Evolutionary conservation across 1,140 invertebrate species (phyloP), one percentile per base, ranked within the genome.

Genomic region (Dryas iulia): DNA sequence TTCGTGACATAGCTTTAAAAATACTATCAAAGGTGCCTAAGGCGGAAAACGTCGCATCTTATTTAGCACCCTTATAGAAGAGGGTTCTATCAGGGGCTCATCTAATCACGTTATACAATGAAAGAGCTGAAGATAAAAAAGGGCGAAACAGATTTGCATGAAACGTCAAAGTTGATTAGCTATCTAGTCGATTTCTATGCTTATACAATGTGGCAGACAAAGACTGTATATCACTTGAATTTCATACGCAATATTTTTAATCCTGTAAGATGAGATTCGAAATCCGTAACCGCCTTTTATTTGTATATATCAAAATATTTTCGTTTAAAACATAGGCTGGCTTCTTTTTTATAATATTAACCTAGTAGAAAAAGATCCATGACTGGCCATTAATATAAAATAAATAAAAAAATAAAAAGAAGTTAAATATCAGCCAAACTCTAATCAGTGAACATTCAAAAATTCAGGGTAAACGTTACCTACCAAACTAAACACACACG

Each of bases 41-140:
- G 86, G 87, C 86, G 86, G 85, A 87, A 91, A 91, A 89, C 81
- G 87, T 86, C 85, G 83, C 71, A 85, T 87, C 87, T 91, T 91
- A 90, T 91, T 89, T 91, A 86, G 84, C 86, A 69, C 86, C 85
- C 87, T 79, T 63, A 60, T 61, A 53, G 74, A 82, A 77, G 78
- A 82, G 79, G 79, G 81, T 75, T 69, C 75, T 77, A 81, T 81
- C 77, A 73, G 73, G 77, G 72, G 70, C 77, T 82, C 66, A 69
- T 76, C 79, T 90, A 90, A 91, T 91, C 86, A 89, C 81, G 88
- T 91, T 91, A 91, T 71, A 84, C 79, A 83, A 81, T 84, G 77
- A 86, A 87, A 87, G 81, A 81, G 76, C 82, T 83, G 77, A 62
- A 82, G 83, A 85, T 82, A 84, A 88, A 90, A 87, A 85, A 82